phyloP scores from a whole-genome alignment of 2,113 vertebrate genomes.

The Acinonyx jubatus region DNA sequence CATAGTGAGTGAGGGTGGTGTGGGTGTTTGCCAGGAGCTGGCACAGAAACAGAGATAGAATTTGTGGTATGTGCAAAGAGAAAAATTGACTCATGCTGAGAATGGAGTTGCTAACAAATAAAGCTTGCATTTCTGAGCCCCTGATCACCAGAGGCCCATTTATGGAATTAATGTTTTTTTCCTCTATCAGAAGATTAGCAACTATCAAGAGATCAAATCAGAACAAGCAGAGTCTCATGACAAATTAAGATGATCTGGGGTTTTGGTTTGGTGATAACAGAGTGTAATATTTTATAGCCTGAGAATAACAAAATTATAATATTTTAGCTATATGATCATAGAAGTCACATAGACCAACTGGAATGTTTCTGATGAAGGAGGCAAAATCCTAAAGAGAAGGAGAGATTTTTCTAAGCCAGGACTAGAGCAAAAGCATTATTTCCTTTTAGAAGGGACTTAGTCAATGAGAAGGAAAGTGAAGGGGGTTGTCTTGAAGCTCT shows the following conservation, averaged over 20 bases:
- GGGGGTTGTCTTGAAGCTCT: not conserved
- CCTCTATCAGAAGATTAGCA: conserved; percentile 53
- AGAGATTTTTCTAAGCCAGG: not conserved
- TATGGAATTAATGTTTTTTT: not conserved
- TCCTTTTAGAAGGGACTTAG: not conserved
- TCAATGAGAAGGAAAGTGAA: not conserved
- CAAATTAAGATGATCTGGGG: conserved; percentile 41
- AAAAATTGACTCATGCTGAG: not conserved
- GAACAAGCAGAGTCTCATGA: conserved; percentile 5
- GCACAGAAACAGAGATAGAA: not conserved
- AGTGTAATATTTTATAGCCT: conserved; percentile 16
- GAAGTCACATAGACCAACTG: not conserved
- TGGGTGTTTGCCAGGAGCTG: not conserved
- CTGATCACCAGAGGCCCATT: not conserved
- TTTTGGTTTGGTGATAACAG: conserved; percentile 6
- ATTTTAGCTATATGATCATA: not conserved
- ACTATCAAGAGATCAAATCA: conserved; percentile 44
- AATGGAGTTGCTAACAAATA: not conserved
- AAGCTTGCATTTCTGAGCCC: not conserved
- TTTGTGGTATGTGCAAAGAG: not conserved
- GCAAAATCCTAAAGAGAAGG: not conserved
- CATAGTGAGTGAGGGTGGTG: not conserved
- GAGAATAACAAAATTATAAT: not conserved
- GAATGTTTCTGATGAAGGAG: not conserved
- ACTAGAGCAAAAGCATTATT: not conserved